A percentile compares a stretch with the other conserved stretches of the same genome.
Evolutionary conservation across 1,140 invertebrate species (phyloP).

Genomic region (Zaprionus africanus): DNA sequence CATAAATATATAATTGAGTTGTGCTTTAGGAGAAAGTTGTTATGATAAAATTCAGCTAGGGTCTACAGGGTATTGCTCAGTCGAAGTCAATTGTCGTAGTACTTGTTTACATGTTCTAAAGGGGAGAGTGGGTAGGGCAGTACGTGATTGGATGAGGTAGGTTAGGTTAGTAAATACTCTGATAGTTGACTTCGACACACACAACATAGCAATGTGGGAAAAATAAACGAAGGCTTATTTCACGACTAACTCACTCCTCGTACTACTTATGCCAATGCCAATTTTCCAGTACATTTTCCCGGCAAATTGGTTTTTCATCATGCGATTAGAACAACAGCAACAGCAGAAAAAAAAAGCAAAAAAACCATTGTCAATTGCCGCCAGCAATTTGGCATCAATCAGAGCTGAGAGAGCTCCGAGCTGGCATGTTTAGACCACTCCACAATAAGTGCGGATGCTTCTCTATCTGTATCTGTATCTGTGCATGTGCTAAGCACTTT

Average conservation of each 20-base stretch:
- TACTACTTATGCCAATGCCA: slow-evolving; percentile 34
- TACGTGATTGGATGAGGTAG: slow-evolving; percentile 33
- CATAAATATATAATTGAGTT: slow-evolving; percentile 8
- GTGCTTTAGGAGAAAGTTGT: background rate
- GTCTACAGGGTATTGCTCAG: background rate
- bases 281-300: slow-evolving; percentile 53
- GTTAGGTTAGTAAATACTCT: background rate
- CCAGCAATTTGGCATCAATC: slow-evolving; percentile 39
- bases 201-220: slow-evolving; percentile 22
- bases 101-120: background rate
- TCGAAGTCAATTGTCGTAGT: background rate
- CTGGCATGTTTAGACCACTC: slow-evolving; percentile 28
- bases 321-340: slow-evolving; percentile 39
- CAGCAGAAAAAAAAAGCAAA: slow-evolving; percentile 1
- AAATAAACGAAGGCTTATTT: slow-evolving; percentile 30
- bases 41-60: background rate
- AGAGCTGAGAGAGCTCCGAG: slow-evolving; percentile 7
- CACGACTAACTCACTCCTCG: slow-evolving; percentile 16
- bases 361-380: slow-evolving; percentile 34
- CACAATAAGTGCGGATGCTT: slow-evolving; percentile 24
- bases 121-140: background rate
- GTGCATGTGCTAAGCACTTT: slow-evolving; percentile 4
- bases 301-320: slow-evolving; percentile 42
- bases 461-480: slow-evolving; percentile 12
- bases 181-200: background rate